phyloP scores from a whole-genome alignment of 2,113 vertebrate genomes.

The Pongo abelii region DNA sequence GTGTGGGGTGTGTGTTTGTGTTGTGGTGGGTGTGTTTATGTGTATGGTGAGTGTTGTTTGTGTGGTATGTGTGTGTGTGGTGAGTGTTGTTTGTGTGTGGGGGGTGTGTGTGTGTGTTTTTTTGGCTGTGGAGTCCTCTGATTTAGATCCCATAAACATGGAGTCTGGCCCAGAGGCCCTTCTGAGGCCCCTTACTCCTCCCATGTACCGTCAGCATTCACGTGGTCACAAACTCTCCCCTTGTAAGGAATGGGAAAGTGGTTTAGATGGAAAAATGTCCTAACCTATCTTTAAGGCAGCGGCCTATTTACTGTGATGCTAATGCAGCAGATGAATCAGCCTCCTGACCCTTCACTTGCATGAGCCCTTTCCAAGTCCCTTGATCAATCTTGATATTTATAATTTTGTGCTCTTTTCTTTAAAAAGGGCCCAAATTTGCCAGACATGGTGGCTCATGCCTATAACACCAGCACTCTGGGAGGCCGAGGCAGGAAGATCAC shows the following conservation, averaged over 20 bases:
- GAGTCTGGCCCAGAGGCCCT: not conserved
- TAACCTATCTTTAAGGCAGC: not conserved
- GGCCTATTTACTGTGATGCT: not conserved
- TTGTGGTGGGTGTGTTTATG: no score
- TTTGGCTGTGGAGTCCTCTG: not conserved
- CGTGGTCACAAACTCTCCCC: not conserved
- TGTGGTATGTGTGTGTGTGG: not conserved
- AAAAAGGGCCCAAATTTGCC: not conserved
- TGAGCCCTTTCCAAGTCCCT: not conserved
- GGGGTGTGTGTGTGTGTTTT: not conserved
- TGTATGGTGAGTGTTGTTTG: not conserved
- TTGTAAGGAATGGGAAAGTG: not conserved
- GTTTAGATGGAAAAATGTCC: not conserved
- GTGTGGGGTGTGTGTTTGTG: no score
- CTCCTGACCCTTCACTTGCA: not conserved
- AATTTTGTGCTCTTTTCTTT: not conserved
- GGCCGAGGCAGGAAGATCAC: no score
- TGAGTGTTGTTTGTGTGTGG: no score
- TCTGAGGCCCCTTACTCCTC: not conserved
- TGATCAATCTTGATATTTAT: no score
- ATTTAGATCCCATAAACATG: not conserved
- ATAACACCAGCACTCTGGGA: no score
- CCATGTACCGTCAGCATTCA: not conserved
- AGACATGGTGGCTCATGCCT: no score
- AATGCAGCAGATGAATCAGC: not conserved